Conservation (phyloP, 2,888 invertebrate genomes). For the Nemotelus nigrinus region DNA sequence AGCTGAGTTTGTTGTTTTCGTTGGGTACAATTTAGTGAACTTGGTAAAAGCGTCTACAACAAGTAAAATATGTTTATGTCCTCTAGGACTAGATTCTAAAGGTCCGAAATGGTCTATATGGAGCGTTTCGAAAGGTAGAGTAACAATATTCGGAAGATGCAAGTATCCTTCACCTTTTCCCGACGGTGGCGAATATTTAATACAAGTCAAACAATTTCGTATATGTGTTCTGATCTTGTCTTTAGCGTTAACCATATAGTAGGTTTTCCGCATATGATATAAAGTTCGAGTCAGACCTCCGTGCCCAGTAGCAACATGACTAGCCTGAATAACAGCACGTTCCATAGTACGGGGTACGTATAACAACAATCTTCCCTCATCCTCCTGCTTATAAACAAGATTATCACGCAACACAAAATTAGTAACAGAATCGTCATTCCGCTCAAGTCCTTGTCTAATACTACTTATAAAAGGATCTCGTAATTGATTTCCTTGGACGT, state of each 20-base stretch:
- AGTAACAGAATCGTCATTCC: neutral
- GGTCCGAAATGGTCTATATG: conserved; percentile 25
- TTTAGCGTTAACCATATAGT: conserved; percentile 53
- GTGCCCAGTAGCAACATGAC: conserved; percentile 55
- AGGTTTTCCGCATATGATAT: conserved; percentile 50
- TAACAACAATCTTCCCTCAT: conserved; percentile 31
- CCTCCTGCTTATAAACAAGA: conserved; percentile 18
- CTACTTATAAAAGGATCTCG: neutral
- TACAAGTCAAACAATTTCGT: neutral
- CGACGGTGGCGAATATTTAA: neutral
- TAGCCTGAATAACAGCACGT: conserved; percentile 43
- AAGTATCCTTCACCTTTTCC: conserved; percentile 1
- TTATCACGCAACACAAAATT: conserved; percentile 3
- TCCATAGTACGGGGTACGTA: conserved; percentile 17
- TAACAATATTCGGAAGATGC: neutral
- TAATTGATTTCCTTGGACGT: conserved; percentile 49
- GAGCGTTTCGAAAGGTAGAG: conserved; percentile 11
- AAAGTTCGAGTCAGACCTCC: conserved; percentile 53
- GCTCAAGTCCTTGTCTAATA: neutral
- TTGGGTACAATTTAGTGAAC: conserved; percentile 1
- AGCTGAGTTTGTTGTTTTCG: too few species aligned
- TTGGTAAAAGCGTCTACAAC: conserved; percentile 5
- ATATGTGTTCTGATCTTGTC: neutral
- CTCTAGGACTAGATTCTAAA: neutral
- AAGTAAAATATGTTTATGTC: conserved; percentile 25